These are phyloP conservation scores for Drosophila hydei DNA, from an alignment of 1,140 invertebrate genomes.

Conservation along the genomic window DNA sequence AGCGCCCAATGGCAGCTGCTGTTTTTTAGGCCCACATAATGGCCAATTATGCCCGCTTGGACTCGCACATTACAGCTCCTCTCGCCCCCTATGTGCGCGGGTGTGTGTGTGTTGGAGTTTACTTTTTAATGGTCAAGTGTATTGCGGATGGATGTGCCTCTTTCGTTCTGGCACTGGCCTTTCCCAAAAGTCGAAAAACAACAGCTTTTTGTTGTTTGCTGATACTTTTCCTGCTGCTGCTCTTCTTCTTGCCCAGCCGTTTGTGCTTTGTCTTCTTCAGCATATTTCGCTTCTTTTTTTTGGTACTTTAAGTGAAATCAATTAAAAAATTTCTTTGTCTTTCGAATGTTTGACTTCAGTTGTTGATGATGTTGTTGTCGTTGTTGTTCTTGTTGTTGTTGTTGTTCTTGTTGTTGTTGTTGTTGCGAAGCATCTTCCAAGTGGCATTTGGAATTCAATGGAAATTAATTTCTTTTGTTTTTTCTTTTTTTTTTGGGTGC, in stretches of 20 bases:
- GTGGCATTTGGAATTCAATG: constrained; percentile 78
- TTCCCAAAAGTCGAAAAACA: constrained; percentile 50
- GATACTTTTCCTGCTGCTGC: constrained; percentile 56
- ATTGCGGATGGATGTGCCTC: constrained; percentile 43
- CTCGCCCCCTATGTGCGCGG: constrained; percentile 1
- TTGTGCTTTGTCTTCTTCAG: constrained; percentile 20
- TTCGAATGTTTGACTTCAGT: constrained; percentile 70
- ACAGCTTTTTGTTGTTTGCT: constrained; percentile 47
- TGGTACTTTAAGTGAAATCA: constrained; percentile 80
- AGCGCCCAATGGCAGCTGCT: neutral
- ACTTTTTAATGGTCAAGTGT: constrained; percentile 72
- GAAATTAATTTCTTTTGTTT: constrained; percentile 75
- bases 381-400: constrained; percentile 24
- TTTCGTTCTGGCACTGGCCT: constrained; percentile 32
- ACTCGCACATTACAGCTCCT: constrained; percentile 21
- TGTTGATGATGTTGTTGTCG: constrained; percentile 31
- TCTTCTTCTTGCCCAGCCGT: constrained; percentile 4
- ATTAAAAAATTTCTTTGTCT: constrained; percentile 82
- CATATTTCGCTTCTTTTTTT: constrained; percentile 18
- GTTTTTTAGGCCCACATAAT: constrained; percentile 67
- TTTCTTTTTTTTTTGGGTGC: constrained; percentile 22
- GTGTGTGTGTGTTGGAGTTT: constrained; percentile 30
- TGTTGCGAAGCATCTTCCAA: constrained; percentile 46
- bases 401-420: constrained; percentile 23
- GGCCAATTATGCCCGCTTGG: constrained; percentile 75